Conservation (phyloP, 2,113 vertebrate species). For the Machaerirhynchus nigripectus region DNA sequence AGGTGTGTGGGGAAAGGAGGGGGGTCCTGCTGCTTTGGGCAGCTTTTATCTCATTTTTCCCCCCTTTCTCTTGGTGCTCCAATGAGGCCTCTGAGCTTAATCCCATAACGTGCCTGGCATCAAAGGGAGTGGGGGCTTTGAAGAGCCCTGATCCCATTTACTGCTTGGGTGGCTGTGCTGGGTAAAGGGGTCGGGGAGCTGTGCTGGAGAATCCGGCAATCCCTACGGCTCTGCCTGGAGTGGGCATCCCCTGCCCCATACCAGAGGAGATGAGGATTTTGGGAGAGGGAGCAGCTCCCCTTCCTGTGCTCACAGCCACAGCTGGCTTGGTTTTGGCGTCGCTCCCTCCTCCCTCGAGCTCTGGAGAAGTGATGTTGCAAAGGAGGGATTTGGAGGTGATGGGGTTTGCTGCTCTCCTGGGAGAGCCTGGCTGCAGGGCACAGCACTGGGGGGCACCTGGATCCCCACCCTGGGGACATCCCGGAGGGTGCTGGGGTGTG, state of each 20-base stretch:
- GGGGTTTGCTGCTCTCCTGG: neutral
- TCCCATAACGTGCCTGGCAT: neutral
- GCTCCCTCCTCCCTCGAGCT: neutral
- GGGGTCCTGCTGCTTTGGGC: neutral
- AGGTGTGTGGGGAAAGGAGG: neutral
- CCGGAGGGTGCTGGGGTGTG: accelerated
- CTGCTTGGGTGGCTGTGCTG: neutral
- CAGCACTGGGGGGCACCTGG: accelerated
- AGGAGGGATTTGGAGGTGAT: neutral
- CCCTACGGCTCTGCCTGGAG: neutral
- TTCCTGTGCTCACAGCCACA: neutral
- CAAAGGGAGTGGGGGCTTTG: conserved; percentile 20
- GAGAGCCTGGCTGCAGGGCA: neutral
- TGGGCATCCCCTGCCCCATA: neutral
- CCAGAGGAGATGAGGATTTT: neutral
- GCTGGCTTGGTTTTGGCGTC: neutral
- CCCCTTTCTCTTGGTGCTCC: neutral
- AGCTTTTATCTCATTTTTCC: neutral
- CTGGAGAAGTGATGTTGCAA: neutral
- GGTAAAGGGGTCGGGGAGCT: neutral
- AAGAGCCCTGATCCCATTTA: conserved; percentile 20
- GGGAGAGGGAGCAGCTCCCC: neutral
- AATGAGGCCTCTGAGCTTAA: neutral
- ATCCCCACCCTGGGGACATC: neutral
- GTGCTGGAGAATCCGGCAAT: accelerated